These are phyloP conservation scores for Idaea straminata DNA, from an alignment of 2,888 invertebrate genomes.

Conservation along the genomic window DNA sequence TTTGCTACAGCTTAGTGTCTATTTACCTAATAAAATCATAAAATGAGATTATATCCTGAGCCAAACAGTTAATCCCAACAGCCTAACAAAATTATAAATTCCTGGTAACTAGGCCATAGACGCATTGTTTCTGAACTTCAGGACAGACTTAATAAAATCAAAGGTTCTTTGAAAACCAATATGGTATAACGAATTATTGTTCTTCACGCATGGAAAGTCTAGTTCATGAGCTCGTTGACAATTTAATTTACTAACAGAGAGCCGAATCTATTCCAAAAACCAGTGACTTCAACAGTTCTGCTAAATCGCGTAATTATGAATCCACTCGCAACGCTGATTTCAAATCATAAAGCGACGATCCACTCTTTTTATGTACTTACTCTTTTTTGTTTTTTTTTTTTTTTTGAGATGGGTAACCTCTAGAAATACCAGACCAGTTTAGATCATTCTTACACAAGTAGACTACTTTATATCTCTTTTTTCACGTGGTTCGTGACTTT, in stretches of 20 bases:
- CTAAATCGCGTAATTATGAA: conserved; percentile 39
- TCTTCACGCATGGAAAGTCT: not conserved
- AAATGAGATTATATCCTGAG: not conserved
- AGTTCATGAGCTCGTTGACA: not conserved
- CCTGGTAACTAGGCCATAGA: conserved; percentile 1
- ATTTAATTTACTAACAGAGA: not conserved
- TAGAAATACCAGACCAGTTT: too few relatives aligned
- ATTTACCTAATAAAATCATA: not conserved
- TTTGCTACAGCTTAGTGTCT: not conserved
- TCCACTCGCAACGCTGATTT: conserved; percentile 28
- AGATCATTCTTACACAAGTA: too few relatives aligned
- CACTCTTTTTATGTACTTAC: too few relatives aligned
- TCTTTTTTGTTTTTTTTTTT: too few relatives aligned
- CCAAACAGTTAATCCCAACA: not conserved
- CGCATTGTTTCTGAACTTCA: not conserved
- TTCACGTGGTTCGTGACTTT: too few relatives aligned
- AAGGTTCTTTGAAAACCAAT: not conserved
- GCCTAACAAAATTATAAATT: not conserved
- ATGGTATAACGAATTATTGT: not conserved
- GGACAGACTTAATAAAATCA: not conserved
- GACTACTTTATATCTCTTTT: too few relatives aligned
- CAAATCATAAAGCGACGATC: conserved; percentile 12
- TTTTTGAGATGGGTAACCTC: too few relatives aligned
- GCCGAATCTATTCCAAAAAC: conserved; percentile 7
- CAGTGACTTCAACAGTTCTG: conserved; percentile 33